Evolutionary conservation across 2,113 vertebrate species (phyloP).

Genomic region (Pteropus alecto): DNA sequence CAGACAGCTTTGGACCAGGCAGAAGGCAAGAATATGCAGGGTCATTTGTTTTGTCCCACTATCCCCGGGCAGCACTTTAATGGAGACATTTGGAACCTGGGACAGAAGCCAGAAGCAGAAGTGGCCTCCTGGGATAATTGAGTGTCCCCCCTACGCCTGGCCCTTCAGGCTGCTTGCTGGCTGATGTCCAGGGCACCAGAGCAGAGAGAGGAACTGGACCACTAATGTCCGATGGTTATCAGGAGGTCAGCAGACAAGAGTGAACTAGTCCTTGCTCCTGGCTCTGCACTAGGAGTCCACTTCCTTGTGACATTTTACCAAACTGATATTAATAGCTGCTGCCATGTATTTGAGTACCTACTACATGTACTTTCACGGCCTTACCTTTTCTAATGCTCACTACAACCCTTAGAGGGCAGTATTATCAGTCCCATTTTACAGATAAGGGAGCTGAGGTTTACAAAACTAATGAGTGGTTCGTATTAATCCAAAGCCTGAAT

Average conservation of each 20-base stretch:
- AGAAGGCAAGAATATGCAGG: neutral
- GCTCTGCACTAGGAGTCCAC: neutral
- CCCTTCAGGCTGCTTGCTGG: neutral
- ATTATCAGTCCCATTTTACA: neutral
- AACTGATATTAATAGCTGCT: neutral
- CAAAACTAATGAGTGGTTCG: neutral
- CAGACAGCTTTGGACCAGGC: neutral
- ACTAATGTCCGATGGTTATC: too few species aligned
- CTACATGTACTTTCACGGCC: neutral
- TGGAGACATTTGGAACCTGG: neutral
- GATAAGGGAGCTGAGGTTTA: neutral
- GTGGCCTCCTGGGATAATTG: neutral
- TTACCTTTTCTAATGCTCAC: neutral
- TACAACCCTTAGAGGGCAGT: neutral
- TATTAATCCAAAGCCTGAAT: neutral
- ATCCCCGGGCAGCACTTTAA: neutral
- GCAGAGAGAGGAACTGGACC: neutral
- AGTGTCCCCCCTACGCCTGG: neutral
- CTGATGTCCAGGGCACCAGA: neutral
- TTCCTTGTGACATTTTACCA: neutral
- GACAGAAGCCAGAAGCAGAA: slow-evolving; percentile 8
- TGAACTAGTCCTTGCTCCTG: neutral
- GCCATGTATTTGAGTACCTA: neutral
- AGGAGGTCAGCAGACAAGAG: neutral
- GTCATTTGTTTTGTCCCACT: neutral